phyloP scores from a whole-genome alignment of 2,113 vertebrate genomes.

The Coptodon rendalli region DNA sequence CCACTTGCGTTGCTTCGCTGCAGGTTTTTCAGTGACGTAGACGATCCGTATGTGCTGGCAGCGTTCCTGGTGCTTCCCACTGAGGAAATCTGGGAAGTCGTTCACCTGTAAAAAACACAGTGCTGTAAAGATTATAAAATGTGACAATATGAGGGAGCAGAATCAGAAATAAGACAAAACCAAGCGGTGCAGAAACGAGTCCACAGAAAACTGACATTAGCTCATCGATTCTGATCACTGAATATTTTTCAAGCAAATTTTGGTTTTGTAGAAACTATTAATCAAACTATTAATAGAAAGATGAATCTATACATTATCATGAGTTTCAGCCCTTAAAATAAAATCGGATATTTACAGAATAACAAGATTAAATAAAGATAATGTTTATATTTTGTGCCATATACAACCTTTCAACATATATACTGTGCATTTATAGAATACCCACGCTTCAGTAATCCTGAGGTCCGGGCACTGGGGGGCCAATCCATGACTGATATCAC shows the following conservation, averaged over 20 bases:
- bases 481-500: background rate
- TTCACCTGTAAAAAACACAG: conserved; percentile 49
- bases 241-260: background rate
- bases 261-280: background rate
- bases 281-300: background rate
- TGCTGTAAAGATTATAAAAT: background rate
- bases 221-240: background rate
- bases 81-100: conserved; percentile 70
- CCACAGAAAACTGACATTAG: background rate
- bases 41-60: conserved; percentile 66
- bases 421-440: background rate
- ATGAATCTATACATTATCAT: background rate
- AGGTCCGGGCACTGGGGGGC: background rate
- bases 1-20: conserved; percentile 10
- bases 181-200: background rate
- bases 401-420: background rate
- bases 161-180: background rate
- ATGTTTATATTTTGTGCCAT: background rate
- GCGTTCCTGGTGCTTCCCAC: conserved; percentile 45
- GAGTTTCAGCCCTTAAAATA: background rate
- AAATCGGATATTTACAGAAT: background rate
- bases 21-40: conserved; percentile 33
- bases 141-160: background rate
- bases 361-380: background rate
- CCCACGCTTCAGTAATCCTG: background rate